Evolutionary conservation across 2,888 invertebrate species (phyloP).

Genomic region (Apodemia mormo): DNA sequence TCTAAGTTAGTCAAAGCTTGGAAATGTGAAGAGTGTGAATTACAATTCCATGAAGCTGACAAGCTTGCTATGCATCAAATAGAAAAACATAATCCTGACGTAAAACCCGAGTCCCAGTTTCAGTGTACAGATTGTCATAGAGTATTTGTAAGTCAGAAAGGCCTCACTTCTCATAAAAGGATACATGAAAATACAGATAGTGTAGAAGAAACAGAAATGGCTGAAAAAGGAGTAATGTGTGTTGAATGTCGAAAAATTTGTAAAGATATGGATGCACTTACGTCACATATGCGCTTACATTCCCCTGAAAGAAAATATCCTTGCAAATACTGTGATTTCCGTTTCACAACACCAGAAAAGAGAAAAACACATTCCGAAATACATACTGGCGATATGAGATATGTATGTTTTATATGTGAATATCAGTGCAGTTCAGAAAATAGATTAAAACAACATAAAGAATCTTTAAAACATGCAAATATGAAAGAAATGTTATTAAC

Average conservation of each 20-base stretch:
- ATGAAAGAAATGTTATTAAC: constrained; percentile 67
- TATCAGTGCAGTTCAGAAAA: constrained; percentile 73
- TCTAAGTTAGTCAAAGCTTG: constrained; percentile 69
- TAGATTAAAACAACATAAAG: constrained; percentile 64
- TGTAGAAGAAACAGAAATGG: constrained; percentile 50
- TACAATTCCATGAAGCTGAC: constrained; percentile 70
- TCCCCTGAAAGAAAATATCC: constrained; percentile 67
- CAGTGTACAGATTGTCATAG: constrained; percentile 69
- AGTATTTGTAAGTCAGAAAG: constrained; percentile 67
- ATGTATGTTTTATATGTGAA: constrained; percentile 74
- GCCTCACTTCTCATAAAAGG: constrained; percentile 64
- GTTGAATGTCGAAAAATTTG: constrained; percentile 72
- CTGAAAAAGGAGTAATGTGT: constrained; percentile 63
- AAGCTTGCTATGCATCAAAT: constrained; percentile 69
- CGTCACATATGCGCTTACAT: constrained; percentile 69
- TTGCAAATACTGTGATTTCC: constrained; percentile 72
- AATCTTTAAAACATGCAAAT: constrained; percentile 63
- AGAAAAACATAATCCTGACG: constrained; percentile 62
- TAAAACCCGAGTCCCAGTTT: constrained; percentile 59
- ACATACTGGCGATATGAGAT: constrained; percentile 75
- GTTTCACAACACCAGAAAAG: constrained; percentile 69
- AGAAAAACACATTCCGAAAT: constrained; percentile 64
- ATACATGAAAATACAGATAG: constrained; percentile 61
- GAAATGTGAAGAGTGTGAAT: constrained; percentile 73
- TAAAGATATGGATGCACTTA: constrained; percentile 61